A percentile compares a stretch with the other conserved stretches of the same genome.
phyloP scores from a whole-genome alignment of 2,888 invertebrate genomes.

The Acheta domesticus region DNA sequence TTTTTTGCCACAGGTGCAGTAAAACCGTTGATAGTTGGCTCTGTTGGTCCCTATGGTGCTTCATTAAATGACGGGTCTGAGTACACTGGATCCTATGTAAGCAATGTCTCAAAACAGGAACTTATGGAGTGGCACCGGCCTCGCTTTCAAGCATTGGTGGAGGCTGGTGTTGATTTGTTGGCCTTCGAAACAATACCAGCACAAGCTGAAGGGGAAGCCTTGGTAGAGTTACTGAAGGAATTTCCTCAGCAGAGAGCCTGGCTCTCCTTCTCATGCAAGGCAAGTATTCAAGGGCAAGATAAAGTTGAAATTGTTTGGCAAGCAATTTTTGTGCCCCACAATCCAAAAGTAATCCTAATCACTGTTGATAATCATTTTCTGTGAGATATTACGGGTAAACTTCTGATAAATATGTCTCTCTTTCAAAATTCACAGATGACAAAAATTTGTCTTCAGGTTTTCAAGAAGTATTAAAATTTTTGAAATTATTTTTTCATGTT shows the following conservation, averaged over 20 bases:
- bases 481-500: no score
- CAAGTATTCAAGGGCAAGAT: slow-evolving; percentile 44
- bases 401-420: no score
- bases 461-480: no score
- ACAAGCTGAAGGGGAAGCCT: slow-evolving; percentile 73
- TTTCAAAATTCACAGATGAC: no score
- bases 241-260: slow-evolving; percentile 78
- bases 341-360: no score
- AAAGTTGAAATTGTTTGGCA: no score
- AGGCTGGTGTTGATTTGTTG: slow-evolving; percentile 77
- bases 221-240: slow-evolving; percentile 73
- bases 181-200: slow-evolving; percentile 93
- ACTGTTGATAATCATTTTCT: no score
- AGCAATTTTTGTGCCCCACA: no score
- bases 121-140: slow-evolving; percentile 83
- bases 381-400: no score
- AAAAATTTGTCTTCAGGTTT: no score
- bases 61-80: slow-evolving; percentile 88
- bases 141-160: slow-evolving; percentile 72
- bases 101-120: slow-evolving; percentile 56
- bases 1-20: no score
- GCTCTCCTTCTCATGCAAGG: slow-evolving; percentile 85
- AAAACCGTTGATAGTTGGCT: slow-evolving; percentile 72
- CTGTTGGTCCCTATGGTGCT: slow-evolving; percentile 91
- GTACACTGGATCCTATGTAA: slow-evolving; percentile 81